Percentiles rank a stretch among this genome's conserved stretches.
phyloP scores from a whole-genome alignment of 1,140 invertebrate species.

The Oncopodura yosiiana region DNA sequence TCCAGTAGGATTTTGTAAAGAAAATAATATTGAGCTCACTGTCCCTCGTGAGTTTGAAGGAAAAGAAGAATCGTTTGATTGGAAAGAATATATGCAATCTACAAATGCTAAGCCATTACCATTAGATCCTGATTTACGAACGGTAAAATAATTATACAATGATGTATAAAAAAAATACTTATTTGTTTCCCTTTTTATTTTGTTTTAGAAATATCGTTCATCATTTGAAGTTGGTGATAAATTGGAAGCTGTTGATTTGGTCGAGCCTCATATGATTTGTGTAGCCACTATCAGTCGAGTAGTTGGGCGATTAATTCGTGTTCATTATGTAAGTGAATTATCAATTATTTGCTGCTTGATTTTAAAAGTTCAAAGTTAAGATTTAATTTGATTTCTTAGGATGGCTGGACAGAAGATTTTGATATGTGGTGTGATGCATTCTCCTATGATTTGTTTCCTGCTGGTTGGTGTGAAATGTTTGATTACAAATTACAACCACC shows the following conservation, averaged over 20 bases:
- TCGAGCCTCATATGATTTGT: constrained; percentile 91
- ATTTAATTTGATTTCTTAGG: no score
- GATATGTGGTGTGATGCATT: constrained; percentile 95
- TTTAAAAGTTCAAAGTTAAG: no score
- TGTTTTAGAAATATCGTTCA: no score
- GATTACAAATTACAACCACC: constrained; percentile 86
- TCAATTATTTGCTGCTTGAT: no score
- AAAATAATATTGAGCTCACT: constrained; percentile 71
- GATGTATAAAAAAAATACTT: no score
- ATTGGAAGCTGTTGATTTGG: constrained; percentile 86
- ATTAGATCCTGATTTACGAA: no score
- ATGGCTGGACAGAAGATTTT: constrained; percentile 91
- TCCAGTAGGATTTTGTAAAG: constrained; percentile 81
- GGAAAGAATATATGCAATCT: constrained; percentile 63
- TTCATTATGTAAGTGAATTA: no score
- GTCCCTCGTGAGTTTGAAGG: constrained; percentile 68
- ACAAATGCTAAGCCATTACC: constrained; percentile 57
- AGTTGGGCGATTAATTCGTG: constrained; percentile 71
- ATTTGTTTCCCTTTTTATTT: no score
- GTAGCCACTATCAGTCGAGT: constrained; percentile 80
- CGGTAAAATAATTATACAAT: no score
- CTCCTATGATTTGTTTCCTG: constrained; percentile 88
- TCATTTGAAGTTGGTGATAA: constrained; percentile 85
- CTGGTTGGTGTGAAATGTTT: constrained; percentile 89
- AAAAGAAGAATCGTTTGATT: constrained; percentile 63